Conservation (phyloP, 2,888 invertebrate species). For the Adelphocoris suturalis region DNA sequence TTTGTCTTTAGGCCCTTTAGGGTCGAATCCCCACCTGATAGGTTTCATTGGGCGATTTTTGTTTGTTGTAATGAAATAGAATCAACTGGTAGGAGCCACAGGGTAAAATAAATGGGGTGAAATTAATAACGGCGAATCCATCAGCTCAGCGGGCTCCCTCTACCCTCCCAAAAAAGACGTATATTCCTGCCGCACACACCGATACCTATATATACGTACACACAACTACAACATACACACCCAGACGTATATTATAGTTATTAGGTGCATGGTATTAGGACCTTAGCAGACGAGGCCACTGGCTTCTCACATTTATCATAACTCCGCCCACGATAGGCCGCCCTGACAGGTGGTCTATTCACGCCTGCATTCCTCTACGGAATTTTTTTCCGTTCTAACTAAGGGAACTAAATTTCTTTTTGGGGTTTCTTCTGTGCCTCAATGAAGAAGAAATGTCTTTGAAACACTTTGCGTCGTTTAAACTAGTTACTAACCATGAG, state of each 20-base stretch:
- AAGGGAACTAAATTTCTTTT: not conserved
- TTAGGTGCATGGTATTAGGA: slow-evolving; percentile 13
- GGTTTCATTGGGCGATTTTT: too few relatives aligned
- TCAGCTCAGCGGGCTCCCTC: slow-evolving; percentile 12
- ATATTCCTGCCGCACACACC: not conserved
- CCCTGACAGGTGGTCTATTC: slow-evolving; percentile 60
- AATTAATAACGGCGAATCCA: slow-evolving; percentile 30
- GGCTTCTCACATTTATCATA: slow-evolving; percentile 63
- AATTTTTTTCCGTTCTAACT: not conserved
- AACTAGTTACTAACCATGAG: not conserved
- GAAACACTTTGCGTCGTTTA: not conserved
- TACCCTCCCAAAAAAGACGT: not conserved
- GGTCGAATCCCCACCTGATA: too few relatives aligned
- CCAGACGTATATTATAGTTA: not conserved
- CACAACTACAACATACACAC: not conserved
- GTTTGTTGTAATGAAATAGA: too few relatives aligned
- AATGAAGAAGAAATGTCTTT: not conserved
- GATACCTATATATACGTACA: not conserved
- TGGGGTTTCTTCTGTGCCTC: not conserved
- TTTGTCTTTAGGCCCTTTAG: too few relatives aligned
- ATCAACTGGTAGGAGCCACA: not conserved
- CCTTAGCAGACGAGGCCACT: slow-evolving; percentile 12
- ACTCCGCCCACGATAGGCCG: slow-evolving; percentile 50
- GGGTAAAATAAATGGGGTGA: not conserved
- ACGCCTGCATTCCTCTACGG: slow-evolving; percentile 56